These are phyloP conservation scores for Petrocephalus zakoni DNA, from an alignment of 2,113 vertebrate species.

Conservation along the genomic window DNA sequence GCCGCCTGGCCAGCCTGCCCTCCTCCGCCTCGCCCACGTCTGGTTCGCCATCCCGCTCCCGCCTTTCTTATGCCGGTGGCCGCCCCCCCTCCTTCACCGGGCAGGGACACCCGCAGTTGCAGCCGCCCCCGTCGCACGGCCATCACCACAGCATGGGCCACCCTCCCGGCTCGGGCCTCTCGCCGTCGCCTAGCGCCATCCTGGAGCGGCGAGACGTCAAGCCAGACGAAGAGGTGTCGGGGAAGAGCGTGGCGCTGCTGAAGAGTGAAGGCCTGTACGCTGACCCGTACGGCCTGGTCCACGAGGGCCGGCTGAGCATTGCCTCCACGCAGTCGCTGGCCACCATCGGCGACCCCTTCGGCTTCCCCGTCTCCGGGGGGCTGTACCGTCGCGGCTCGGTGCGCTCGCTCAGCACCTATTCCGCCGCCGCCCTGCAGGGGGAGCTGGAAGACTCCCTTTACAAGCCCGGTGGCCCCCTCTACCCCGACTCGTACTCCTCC, in stretches of 20 bases:
- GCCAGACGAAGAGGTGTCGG: conserved; percentile 80
- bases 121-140: conserved; percentile 53
- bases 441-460: conserved; percentile 86
- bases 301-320: conserved; percentile 75
- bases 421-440: conserved; percentile 82
- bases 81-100: conserved; percentile 87
- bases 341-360: conserved; percentile 71
- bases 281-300: conserved; percentile 81
- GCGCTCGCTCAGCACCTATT: conserved; percentile 85
- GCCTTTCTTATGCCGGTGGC: conserved; percentile 80
- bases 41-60: conserved; percentile 81
- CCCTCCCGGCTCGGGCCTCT: conserved; percentile 65
- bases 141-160: conserved; percentile 62
- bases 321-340: conserved; percentile 72
- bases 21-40: conserved; percentile 65
- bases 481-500: conserved; percentile 71
- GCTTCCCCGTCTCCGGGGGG: conserved; percentile 66
- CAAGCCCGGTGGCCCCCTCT: conserved; percentile 79
- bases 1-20: conserved; percentile 79
- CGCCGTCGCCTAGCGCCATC: conserved; percentile 90
- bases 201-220: conserved; percentile 92
- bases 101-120: conserved; percentile 59
- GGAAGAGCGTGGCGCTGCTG: conserved; percentile 83
- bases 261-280: conserved; percentile 88
- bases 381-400: conserved; percentile 76